Conservation (phyloP, 2,888 invertebrate genomes). For the Cerceris ruficornis region DNA sequence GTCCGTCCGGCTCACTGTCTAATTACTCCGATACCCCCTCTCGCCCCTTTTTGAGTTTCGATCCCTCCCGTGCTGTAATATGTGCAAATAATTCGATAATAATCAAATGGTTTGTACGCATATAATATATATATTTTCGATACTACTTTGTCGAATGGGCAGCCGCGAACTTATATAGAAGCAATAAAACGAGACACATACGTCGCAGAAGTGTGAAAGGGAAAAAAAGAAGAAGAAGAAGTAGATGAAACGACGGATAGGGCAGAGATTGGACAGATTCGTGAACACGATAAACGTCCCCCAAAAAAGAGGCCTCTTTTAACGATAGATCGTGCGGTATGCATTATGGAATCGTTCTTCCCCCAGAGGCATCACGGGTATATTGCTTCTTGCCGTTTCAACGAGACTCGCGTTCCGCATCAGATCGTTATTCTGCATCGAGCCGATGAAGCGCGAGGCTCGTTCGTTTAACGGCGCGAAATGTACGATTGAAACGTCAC, state of each 20-base stretch:
- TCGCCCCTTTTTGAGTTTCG: constrained; percentile 54
- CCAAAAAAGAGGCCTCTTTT: constrained; percentile 48
- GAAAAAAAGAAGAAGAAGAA: not conserved
- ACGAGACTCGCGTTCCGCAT: not conserved
- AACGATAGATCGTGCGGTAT: constrained; percentile 44
- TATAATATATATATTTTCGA: constrained; percentile 74
- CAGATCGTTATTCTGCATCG: not conserved
- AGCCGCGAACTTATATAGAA: constrained; percentile 54
- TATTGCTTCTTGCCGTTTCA: not conserved
- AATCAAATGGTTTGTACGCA: constrained; percentile 70
- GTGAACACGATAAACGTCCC: constrained; percentile 29
- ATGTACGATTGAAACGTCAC: constrained; percentile 44
- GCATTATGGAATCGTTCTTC: constrained; percentile 47
- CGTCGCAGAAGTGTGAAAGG: constrained; percentile 19
- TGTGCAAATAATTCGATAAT: constrained; percentile 78
- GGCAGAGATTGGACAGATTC: not conserved
- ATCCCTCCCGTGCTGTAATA: constrained; percentile 69
- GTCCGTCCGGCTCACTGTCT: constrained; percentile 67
- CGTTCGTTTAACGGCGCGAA: constrained; percentile 25
- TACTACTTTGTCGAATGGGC: constrained; percentile 69
- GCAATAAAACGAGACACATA: constrained; percentile 57
- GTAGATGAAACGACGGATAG: not conserved
- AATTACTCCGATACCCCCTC: constrained; percentile 57
- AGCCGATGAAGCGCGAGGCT: not conserved
- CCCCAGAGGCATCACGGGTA: constrained; percentile 35